Evolutionary conservation across 2,113 vertebrate species (phyloP).

Genomic region (Catagonus wagneri): DNA sequence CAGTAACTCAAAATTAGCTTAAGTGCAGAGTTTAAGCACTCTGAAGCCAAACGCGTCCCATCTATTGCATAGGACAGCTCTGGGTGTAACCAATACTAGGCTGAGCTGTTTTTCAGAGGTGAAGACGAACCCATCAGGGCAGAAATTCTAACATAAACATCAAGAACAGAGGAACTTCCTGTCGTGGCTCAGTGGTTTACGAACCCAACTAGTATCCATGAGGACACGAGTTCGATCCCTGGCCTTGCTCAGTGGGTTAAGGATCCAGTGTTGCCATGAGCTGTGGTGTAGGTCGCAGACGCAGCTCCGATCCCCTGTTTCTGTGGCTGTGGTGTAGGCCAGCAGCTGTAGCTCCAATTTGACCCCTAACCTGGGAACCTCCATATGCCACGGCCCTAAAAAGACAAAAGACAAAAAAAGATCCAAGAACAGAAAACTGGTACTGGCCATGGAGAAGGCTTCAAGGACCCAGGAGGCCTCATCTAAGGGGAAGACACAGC

Average conservation of each 20-base stretch:
- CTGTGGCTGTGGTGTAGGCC: no score
- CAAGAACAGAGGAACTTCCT: background rate
- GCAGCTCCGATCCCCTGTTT: no score
- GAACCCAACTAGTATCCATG: no score
- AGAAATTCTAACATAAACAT: constrained; percentile 8
- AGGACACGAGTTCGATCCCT: no score
- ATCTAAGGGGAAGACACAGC: background rate
- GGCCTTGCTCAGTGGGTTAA: no score
- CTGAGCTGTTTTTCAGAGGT: background rate
- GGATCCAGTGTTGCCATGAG: no score
- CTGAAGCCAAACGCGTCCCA: background rate
- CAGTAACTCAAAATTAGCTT: background rate
- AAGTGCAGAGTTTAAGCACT: background rate
- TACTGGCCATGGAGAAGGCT: background rate
- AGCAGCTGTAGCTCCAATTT: no score
- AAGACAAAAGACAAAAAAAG: no score
- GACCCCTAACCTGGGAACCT: no score
- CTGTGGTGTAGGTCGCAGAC: no score
- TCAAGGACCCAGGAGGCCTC: background rate
- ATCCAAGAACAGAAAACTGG: constrained; percentile 20
- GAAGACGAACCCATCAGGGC: background rate
- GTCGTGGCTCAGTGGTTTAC: no score
- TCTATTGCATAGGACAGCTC: background rate
- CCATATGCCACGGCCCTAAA: no score
- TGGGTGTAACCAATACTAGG: background rate